These are phyloP conservation scores for Phragmatobia fuliginosa DNA, from an alignment of 2,888 invertebrate species.

Conservation along the genomic window DNA sequence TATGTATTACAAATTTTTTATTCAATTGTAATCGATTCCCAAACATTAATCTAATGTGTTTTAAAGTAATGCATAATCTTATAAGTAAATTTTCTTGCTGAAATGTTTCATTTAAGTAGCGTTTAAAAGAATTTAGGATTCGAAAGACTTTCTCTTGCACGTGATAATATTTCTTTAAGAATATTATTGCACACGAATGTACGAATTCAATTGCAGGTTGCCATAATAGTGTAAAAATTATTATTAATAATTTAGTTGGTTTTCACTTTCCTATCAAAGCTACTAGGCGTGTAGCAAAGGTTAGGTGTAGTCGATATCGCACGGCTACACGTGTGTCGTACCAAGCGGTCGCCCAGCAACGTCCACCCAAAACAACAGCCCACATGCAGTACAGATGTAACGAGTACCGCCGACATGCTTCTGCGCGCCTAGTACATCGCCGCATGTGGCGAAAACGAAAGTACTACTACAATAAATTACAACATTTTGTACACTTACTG, in stretches of 20 bases:
- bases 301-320: slow-evolving; percentile 32
- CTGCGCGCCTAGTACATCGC: slow-evolving; percentile 43
- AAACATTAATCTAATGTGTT: not conserved
- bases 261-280: not conserved
- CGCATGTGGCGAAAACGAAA: slow-evolving; percentile 65
- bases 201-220: not conserved
- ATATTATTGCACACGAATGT: not conserved
- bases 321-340: slow-evolving; percentile 24
- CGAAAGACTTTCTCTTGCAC: not conserved
- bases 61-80: not conserved
- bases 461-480: slow-evolving; percentile 55
- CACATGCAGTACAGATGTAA: slow-evolving; percentile 35
- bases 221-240: not conserved
- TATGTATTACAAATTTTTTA: no score
- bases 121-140: not conserved
- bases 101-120: not conserved
- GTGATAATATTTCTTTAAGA: not conserved
- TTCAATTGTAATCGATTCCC: not conserved
- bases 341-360: slow-evolving; percentile 42
- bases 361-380: slow-evolving; percentile 44
- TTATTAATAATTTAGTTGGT: not conserved
- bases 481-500: slow-evolving; percentile 49
- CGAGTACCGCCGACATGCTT: slow-evolving; percentile 13
- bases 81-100: not conserved
- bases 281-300: slow-evolving; percentile 9